Conservation (phyloP, 1,140 invertebrate genomes). For the Bombus terrestris region DNA sequence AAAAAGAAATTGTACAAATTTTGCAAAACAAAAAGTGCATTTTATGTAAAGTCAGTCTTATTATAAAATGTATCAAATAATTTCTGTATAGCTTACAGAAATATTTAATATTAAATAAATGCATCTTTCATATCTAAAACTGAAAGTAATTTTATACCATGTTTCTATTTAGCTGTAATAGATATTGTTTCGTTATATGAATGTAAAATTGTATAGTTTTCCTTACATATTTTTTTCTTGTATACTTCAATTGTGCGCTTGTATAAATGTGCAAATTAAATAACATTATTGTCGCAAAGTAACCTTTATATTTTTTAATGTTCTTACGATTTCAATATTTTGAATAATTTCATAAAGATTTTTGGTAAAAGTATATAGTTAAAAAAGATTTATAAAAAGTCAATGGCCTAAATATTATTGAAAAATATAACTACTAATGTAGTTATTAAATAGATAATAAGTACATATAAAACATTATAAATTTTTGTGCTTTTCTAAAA, state of each 20-base stretch:
- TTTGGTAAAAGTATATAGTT: background rate
- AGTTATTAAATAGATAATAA: background rate
- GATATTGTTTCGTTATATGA: background rate
- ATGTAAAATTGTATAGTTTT: constrained; percentile 7
- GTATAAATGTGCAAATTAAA: constrained; percentile 21
- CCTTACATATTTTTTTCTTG: background rate
- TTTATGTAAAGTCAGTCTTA: background rate
- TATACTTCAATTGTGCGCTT: constrained; percentile 23
- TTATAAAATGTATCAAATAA: background rate
- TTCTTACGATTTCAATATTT: constrained; percentile 21
- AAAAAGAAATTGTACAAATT: background rate
- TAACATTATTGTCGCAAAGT: constrained; percentile 31
- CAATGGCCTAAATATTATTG: background rate
- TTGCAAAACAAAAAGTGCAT: background rate
- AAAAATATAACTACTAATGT: background rate
- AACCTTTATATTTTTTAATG: constrained; percentile 7
- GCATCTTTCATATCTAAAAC: constrained; percentile 11
- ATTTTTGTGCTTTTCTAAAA: constrained; percentile 1
- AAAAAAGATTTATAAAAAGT: background rate
- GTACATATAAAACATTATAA: constrained; percentile 1
- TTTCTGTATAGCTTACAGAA: background rate
- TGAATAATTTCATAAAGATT: background rate
- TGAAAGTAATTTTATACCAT: background rate
- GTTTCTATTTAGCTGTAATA: background rate
- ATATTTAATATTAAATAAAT: constrained; percentile 26